Evolutionary conservation across 2,113 vertebrate genomes (phyloP).

Genomic region (Nettapus auritus): DNA sequence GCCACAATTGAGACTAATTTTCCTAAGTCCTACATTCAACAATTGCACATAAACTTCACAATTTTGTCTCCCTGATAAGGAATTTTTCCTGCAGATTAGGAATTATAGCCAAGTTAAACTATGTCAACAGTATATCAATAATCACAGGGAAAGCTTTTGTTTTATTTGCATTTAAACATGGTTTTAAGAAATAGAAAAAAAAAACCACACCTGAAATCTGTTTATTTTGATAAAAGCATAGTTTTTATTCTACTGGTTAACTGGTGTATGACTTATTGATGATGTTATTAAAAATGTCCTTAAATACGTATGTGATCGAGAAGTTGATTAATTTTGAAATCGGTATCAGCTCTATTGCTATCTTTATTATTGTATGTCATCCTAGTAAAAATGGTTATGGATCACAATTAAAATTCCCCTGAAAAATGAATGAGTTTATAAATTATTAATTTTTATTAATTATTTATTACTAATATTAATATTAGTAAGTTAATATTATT

Average conservation of each 20-base stretch:
- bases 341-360: rapidly evolving
- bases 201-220: not conserved
- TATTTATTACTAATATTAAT: too few species aligned
- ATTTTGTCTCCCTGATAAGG: not conserved
- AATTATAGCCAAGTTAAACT: not conserved
- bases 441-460: too few species aligned
- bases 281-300: not conserved
- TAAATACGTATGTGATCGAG: not conserved
- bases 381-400: not conserved
- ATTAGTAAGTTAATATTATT: too few species aligned
- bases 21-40: not conserved
- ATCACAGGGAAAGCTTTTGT: not conserved
- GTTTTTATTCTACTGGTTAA: not conserved
- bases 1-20: not conserved
- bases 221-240: not conserved
- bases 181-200: not conserved
- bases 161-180: not conserved
- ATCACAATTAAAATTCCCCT: not conserved
- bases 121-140: not conserved
- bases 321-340: not conserved
- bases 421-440: not conserved
- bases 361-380: not conserved
- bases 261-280: not conserved
- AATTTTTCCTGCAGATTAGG: not conserved
- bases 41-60: not conserved